Conservation (phyloP, 2,797 vertebrate species). For the Echiichthys vipera region DNA sequence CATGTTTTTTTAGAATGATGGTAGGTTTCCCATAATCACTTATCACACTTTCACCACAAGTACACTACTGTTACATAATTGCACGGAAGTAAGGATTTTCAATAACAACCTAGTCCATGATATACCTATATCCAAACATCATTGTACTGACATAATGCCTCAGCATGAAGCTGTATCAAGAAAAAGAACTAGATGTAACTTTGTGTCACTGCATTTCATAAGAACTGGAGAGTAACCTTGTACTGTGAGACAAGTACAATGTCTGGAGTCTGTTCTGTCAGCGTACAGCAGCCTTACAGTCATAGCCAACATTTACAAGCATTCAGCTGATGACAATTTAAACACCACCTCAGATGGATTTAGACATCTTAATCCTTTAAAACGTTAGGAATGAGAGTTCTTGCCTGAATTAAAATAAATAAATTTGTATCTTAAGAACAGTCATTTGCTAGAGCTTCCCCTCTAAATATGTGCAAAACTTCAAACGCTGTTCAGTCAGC, state of each 20-base stretch:
- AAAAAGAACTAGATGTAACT: background rate
- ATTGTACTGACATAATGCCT: background rate
- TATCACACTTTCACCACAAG: background rate
- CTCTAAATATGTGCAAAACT: background rate
- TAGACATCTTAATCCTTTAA: background rate
- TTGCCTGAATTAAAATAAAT: background rate
- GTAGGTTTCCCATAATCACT: background rate
- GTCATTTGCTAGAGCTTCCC: background rate
- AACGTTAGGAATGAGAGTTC: background rate
- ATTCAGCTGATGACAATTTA: background rate
- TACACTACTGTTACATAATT: background rate
- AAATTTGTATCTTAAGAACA: background rate
- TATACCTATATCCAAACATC: background rate
- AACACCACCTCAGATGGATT: background rate
- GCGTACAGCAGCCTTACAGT: background rate
- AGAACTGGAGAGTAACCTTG: constrained; percentile 66
- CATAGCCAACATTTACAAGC: background rate
- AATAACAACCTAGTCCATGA: background rate
- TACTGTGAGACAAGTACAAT: constrained; percentile 61
- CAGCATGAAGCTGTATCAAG: background rate
- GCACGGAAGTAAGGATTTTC: background rate
- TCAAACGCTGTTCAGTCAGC: constrained; percentile 17
- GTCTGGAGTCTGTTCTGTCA: constrained; percentile 71
- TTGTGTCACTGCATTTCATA: background rate
- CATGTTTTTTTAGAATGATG: background rate